Conservation (phyloP, 2,888 invertebrate species). For the Cheiracanthium punctorium region DNA sequence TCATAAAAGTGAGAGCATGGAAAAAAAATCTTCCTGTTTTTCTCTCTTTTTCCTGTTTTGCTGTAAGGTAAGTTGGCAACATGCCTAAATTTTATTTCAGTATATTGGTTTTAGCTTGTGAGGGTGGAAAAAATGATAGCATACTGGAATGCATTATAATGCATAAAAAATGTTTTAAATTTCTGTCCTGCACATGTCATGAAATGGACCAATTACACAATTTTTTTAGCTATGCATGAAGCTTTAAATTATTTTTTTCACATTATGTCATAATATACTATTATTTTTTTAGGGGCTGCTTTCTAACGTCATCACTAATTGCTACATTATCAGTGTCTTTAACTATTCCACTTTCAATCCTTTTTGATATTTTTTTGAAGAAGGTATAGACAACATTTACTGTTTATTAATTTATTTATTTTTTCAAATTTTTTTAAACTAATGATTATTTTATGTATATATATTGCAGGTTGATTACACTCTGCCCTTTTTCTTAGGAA, state of each 20-base stretch:
- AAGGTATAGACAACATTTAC: slow-evolving; percentile 78
- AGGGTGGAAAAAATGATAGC: background rate
- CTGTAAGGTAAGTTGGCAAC: no score
- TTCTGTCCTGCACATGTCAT: no score
- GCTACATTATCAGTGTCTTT: slow-evolving; percentile 91
- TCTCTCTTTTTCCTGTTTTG: no score
- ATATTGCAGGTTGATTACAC: slow-evolving; percentile 76
- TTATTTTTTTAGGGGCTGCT: slow-evolving; percentile 85
- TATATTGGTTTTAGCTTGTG: no score
- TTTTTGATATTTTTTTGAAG: slow-evolving; percentile 86
- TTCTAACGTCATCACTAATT: slow-evolving; percentile 91
- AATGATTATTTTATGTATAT: background rate
- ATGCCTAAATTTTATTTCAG: background rate
- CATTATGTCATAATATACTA: no score
- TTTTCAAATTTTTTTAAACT: background rate
- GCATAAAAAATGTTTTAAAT: no score
- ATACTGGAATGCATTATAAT: no score
- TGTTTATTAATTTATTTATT: background rate
- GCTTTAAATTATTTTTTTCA: no score
- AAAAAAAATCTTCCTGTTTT: no score
- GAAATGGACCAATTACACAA: no score
- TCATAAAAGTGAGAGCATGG: no score
- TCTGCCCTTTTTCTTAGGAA: slow-evolving; percentile 85
- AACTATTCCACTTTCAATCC: slow-evolving; percentile 91
- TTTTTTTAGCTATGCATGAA: no score